These are phyloP conservation scores for Huso huso DNA, from an alignment of 2,797 vertebrate genomes.

Conservation along the genomic window DNA sequence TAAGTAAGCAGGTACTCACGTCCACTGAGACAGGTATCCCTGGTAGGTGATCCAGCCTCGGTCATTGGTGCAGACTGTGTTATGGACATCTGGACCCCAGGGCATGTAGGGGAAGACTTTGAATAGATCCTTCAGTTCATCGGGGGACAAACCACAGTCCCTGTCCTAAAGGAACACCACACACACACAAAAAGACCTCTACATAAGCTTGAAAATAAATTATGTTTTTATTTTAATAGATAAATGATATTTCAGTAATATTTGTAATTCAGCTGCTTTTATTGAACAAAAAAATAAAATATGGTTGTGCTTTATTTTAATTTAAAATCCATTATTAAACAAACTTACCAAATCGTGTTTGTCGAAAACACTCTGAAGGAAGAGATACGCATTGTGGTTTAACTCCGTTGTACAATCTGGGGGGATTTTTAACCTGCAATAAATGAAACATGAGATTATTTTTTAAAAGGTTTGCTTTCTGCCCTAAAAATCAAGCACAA, in stretches of 20 bases:
- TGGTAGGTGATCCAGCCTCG: slow-evolving; percentile 97
- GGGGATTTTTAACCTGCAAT: slow-evolving; percentile 81
- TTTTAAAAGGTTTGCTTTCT: not conserved
- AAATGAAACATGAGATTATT: slow-evolving; percentile 21
- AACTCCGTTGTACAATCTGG: slow-evolving; percentile 92
- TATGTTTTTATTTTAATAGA: too few species aligned
- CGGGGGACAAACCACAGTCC: slow-evolving; percentile 90
- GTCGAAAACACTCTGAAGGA: slow-evolving; percentile 95
- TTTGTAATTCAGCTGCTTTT: not conserved
- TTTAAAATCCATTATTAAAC: too few species aligned
- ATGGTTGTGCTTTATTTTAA: too few species aligned
- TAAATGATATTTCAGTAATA: too few species aligned
- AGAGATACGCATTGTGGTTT: slow-evolving; percentile 95
- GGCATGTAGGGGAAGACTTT: slow-evolving; percentile 97
- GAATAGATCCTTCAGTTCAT: slow-evolving; percentile 92
- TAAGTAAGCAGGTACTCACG: slow-evolving; percentile 64
- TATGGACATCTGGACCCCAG: slow-evolving; percentile 95
- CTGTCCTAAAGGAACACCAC: slow-evolving; percentile 65
- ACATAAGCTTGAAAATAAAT: not conserved
- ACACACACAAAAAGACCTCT: not conserved
- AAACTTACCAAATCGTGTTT: slow-evolving; percentile 92
- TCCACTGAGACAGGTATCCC: slow-evolving; percentile 96
- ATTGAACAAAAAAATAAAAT: not conserved
- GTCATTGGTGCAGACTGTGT: slow-evolving; percentile 89
- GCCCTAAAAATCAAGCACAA: slow-evolving; percentile 19